These are phyloP conservation scores for Ochotona curzoniae DNA, from an alignment of 2,113 vertebrate species.

Conservation along the genomic window DNA sequence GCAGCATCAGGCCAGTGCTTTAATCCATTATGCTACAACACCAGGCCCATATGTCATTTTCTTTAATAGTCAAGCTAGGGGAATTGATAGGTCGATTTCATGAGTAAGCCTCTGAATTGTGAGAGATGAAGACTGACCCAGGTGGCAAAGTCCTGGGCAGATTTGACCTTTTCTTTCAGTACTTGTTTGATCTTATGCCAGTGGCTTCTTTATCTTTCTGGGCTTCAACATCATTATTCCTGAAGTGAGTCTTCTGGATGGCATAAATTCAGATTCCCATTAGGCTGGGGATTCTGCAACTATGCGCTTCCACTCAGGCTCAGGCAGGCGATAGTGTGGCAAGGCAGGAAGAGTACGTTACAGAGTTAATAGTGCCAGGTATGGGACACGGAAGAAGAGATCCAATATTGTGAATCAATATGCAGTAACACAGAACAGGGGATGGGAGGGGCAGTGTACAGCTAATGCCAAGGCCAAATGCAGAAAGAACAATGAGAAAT, in stretches of 20 bases:
- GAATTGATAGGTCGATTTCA: not conserved
- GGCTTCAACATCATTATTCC: slow-evolving; percentile 5
- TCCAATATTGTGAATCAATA: slow-evolving; percentile 68
- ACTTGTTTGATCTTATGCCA: not conserved
- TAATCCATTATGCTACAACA: too few relatives aligned
- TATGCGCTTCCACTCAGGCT: slow-evolving; percentile 18
- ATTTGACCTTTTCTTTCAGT: not conserved
- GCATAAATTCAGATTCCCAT: slow-evolving; percentile 29
- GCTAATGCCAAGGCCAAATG: slow-evolving; percentile 62
- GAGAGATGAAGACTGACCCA: not conserved
- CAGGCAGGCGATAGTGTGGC: slow-evolving; percentile 38
- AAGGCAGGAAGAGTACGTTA: slow-evolving; percentile 62
- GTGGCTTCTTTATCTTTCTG: not conserved
- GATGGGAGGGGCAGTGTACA: slow-evolving; percentile 28
- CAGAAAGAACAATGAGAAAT: slow-evolving; percentile 34
- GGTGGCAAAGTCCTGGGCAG: not conserved
- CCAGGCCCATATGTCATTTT: not conserved
- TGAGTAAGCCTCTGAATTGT: not conserved
- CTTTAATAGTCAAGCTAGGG: not conserved
- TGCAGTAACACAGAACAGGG: not conserved
- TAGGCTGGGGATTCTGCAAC: slow-evolving; percentile 45
- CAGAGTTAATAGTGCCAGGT: slow-evolving; percentile 49
- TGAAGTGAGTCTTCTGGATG: not conserved
- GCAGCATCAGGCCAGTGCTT: too few relatives aligned
- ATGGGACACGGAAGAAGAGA: not conserved